phyloP scores from a whole-genome alignment of 1,140 invertebrate species.

The Drosophila lacertosa region DNA sequence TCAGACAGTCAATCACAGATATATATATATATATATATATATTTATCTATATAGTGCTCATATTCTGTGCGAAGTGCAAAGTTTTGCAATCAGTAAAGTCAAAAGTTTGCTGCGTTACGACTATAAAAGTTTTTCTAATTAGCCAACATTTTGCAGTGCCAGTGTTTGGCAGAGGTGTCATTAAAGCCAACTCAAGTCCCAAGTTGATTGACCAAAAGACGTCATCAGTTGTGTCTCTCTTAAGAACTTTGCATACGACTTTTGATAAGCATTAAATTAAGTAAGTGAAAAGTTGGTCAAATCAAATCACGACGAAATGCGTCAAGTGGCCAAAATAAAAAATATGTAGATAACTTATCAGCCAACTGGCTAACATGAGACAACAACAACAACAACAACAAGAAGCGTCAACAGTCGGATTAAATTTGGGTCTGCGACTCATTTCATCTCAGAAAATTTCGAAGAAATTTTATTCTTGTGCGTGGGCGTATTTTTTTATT shows the following conservation, averaged over 20 bases:
- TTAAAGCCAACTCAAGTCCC: slow-evolving; percentile 10
- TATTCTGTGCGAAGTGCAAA: slow-evolving; percentile 51
- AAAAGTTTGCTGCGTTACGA: slow-evolving; percentile 62
- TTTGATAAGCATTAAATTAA: slow-evolving; percentile 48
- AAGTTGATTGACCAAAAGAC: slow-evolving; percentile 43
- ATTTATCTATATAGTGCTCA: slow-evolving; percentile 1
- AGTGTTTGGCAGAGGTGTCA: slow-evolving; percentile 16
- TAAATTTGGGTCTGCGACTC: slow-evolving; percentile 20
- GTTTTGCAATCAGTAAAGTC: slow-evolving; percentile 78
- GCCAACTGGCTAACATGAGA: slow-evolving; percentile 12
- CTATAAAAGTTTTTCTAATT: slow-evolving; percentile 75
- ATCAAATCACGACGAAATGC: slow-evolving; percentile 20
- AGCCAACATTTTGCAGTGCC: slow-evolving; percentile 36
- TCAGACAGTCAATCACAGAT: slow-evolving; percentile 52
- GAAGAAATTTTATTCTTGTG: slow-evolving; percentile 11
- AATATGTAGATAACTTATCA: slow-evolving; percentile 37
- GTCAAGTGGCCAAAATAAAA: slow-evolving; percentile 31
- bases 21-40: slow-evolving; percentile 1
- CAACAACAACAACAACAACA: too few relatives aligned
- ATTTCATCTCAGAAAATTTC: slow-evolving; percentile 3
- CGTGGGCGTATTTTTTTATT: slow-evolving; percentile 11
- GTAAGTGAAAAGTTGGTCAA: slow-evolving; percentile 30
- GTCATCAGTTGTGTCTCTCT: slow-evolving; percentile 28
- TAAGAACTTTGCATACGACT: slow-evolving; percentile 48
- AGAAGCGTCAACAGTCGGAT: slow-evolving; percentile 20